phyloP scores from a whole-genome alignment of 2,113 vertebrate genomes.

The Cettia cetti region DNA sequence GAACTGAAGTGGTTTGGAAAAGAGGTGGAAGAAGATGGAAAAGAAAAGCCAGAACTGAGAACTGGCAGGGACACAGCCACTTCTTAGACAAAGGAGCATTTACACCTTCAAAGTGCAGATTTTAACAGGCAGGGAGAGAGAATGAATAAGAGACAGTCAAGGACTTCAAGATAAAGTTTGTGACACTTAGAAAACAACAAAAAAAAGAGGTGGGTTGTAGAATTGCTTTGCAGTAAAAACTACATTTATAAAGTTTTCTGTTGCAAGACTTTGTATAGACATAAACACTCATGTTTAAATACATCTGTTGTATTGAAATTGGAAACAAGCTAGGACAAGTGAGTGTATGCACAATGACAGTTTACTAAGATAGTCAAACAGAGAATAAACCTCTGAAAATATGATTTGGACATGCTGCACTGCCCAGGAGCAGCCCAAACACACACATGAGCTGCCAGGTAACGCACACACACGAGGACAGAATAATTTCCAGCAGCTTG shows the following conservation, averaged over 20 bases:
- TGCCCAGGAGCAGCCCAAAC: not conserved
- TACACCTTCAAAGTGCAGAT: not conserved
- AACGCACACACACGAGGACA: not conserved
- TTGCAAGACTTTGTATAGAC: not conserved
- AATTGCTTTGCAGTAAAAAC: not conserved
- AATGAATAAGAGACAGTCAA: not conserved
- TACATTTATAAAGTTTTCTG: not conserved
- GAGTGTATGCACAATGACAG: not conserved
- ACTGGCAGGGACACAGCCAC: slow-evolving; percentile 40
- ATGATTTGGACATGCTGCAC: not conserved
- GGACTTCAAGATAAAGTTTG: not conserved
- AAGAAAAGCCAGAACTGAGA: slow-evolving; percentile 1
- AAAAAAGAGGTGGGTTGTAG: not conserved
- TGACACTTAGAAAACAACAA: not conserved
- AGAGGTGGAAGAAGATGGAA: slow-evolving; percentile 64
- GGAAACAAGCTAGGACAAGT: not conserved
- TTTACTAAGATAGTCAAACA: not conserved
- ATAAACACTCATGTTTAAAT: not conserved
- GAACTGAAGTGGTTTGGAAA: slow-evolving; percentile 54
- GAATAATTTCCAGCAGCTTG: not conserved
- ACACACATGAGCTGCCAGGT: not conserved
- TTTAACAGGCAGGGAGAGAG: not conserved
- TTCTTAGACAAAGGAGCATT: slow-evolving; percentile 61
- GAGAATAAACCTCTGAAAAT: not conserved
- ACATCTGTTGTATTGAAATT: not conserved